A percentile compares a stretch with the other conserved stretches of the same genome.
phyloP scores from a whole-genome alignment of 1,140 invertebrate genomes.

The Harlomillsia oculata region DNA sequence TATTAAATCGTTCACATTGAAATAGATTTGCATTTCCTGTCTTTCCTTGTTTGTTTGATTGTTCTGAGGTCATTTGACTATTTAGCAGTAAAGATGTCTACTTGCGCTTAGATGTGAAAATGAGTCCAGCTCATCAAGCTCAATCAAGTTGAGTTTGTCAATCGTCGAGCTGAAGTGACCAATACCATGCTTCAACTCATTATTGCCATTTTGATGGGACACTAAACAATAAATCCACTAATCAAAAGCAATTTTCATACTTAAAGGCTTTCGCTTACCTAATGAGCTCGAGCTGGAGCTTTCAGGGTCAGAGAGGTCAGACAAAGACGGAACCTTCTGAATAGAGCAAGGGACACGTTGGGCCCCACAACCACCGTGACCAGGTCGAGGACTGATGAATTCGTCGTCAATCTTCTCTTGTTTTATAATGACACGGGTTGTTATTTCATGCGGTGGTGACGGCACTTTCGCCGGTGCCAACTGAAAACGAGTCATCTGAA shows the following conservation, averaged over 20 bases:
- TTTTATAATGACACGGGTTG: slow-evolving; percentile 36
- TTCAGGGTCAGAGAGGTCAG: slow-evolving; percentile 70
- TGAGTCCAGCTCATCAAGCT: too few species aligned
- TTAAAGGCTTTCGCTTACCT: slow-evolving; percentile 52
- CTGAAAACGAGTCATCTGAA: slow-evolving; percentile 19
- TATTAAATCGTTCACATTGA: slow-evolving; percentile 12
- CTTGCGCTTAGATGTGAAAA: too few species aligned
- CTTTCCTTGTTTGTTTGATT: not conserved
- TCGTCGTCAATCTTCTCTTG: slow-evolving; percentile 45
- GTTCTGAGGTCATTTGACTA: too few species aligned
- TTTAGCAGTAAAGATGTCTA: too few species aligned
- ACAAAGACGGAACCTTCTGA: slow-evolving; percentile 73
- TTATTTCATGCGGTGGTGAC: not conserved
- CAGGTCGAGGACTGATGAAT: slow-evolving; percentile 24
- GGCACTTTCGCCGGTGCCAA: slow-evolving; percentile 12
- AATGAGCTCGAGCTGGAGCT: slow-evolving; percentile 54
- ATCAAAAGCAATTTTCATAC: not conserved
- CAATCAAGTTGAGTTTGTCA: too few species aligned
- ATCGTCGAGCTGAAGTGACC: too few species aligned
- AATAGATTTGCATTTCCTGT: slow-evolving; percentile 34
- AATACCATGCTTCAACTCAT: not conserved
- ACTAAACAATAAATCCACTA: not conserved
- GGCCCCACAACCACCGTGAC: slow-evolving; percentile 28
- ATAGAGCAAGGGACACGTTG: slow-evolving; percentile 47
- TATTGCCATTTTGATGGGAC: not conserved